These are phyloP conservation scores for Calameuta pallipes DNA, from an alignment of 2,888 invertebrate genomes.

Conservation along the genomic window DNA sequence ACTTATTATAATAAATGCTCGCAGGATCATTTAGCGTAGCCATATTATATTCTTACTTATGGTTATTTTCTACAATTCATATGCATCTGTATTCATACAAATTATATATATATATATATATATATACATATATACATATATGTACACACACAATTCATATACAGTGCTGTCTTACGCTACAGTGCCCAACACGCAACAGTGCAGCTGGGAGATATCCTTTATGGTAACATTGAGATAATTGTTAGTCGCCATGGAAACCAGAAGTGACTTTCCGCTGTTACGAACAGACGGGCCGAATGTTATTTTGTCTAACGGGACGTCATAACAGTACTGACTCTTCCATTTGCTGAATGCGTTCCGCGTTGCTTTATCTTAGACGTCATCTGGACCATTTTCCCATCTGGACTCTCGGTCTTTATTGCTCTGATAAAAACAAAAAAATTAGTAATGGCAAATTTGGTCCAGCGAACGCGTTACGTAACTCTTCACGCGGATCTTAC, in stretches of 20 bases:
- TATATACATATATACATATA: too few relatives aligned
- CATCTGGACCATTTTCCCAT: neutral
- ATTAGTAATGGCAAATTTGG: neutral
- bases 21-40: neutral
- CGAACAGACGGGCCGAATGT: neutral
- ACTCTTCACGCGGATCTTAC: neutral
- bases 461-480: neutral
- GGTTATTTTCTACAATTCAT: neutral
- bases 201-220: neutral
- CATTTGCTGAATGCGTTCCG: neutral
- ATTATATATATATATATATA: too few relatives aligned
- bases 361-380: neutral
- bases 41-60: neutral
- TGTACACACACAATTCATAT: too few relatives aligned
- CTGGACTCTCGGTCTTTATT: neutral
- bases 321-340: neutral
- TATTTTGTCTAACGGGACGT: neutral
- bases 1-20: neutral
- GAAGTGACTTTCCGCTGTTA: neutral
- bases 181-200: neutral
- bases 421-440: neutral
- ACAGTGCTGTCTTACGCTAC: neutral
- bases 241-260: neutral
- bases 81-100: too few relatives aligned
- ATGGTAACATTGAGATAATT: conserved; percentile 4